Conservation (phyloP, 2,797 vertebrate species). For the Emys orbicularis region DNA sequence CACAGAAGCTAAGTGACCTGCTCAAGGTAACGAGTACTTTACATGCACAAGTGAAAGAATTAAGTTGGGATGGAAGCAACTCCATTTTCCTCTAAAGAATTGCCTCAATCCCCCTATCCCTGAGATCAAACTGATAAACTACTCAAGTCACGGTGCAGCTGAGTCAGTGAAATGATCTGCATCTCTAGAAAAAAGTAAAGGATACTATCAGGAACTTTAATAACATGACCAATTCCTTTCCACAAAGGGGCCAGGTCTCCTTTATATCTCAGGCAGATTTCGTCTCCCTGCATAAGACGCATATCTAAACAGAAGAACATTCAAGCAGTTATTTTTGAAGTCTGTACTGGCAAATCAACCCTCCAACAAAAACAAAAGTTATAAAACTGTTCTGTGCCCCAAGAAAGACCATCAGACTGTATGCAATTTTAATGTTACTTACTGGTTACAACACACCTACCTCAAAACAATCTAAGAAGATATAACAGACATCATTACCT, state of each 20-base stretch:
- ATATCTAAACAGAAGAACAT: slow-evolving; percentile 86
- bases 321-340: neutral
- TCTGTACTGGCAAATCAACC: rapidly evolving
- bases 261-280: slow-evolving; percentile 97
- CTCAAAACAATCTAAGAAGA: slow-evolving; percentile 70
- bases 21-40: neutral
- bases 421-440: neutral
- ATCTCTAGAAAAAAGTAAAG: slow-evolving; percentile 72
- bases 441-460: slow-evolving; percentile 52
- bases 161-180: neutral
- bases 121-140: neutral
- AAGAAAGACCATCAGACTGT: neutral
- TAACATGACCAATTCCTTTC: slow-evolving; percentile 99
- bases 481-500: slow-evolving; percentile 78
- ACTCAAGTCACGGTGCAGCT: neutral
- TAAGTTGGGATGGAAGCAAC: neutral
- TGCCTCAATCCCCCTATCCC: neutral
- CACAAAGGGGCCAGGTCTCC: slow-evolving; percentile 95
- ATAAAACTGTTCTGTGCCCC: neutral
- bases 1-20: neutral
- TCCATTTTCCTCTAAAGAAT: neutral
- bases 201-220: slow-evolving; percentile 99
- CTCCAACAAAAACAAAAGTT: neutral
- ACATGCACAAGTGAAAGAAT: no score
- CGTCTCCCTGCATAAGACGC: slow-evolving; percentile 98